A percentile compares a stretch with the other conserved stretches of the same genome.
Evolutionary conservation across 2,888 invertebrate genomes (phyloP).

Genomic region (Drosophila meridiana): DNA sequence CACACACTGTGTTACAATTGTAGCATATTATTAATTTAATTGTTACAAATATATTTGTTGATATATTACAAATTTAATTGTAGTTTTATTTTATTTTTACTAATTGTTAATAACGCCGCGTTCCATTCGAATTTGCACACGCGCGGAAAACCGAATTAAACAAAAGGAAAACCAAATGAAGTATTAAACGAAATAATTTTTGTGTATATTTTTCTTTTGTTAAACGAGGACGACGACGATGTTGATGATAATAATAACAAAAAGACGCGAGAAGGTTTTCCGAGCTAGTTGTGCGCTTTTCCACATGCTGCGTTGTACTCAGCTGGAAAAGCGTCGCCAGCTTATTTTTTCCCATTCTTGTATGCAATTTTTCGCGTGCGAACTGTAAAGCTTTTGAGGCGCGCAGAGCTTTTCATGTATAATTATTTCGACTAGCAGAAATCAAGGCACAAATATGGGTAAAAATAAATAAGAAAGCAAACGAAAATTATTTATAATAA

Average conservation of each 20-base stretch:
- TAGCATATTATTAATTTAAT: conserved; percentile 33
- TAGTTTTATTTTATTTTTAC: conserved; percentile 14
- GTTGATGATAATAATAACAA: conserved; percentile 38
- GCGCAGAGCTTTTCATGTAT: conserved; percentile 36
- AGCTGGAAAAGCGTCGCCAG: conserved; percentile 68
- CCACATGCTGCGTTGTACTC: conserved; percentile 74
- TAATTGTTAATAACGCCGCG: conserved; percentile 17
- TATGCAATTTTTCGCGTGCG: conserved; percentile 47
- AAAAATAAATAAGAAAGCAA: neutral
- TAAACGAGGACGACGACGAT: conserved; percentile 21
- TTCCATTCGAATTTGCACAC: conserved; percentile 13
- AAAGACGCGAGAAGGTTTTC: conserved; percentile 41
- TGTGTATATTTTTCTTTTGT: conserved; percentile 12
- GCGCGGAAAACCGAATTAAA: conserved; percentile 13
- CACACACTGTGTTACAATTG: conserved; percentile 15
- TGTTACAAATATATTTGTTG: conserved; percentile 14
- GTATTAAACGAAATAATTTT: conserved; percentile 6
- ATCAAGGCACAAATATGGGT: neutral
- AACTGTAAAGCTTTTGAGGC: conserved; percentile 33
- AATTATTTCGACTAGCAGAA: conserved; percentile 31
- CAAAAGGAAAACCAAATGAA: conserved; percentile 29
- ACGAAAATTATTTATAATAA: neutral
- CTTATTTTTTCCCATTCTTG: conserved; percentile 18
- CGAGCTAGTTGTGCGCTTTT: conserved; percentile 70
- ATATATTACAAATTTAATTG: conserved; percentile 19